Evolutionary conservation across 2,888 invertebrate species (phyloP).

Genomic region (Ornithoptera alexandrae): DNA sequence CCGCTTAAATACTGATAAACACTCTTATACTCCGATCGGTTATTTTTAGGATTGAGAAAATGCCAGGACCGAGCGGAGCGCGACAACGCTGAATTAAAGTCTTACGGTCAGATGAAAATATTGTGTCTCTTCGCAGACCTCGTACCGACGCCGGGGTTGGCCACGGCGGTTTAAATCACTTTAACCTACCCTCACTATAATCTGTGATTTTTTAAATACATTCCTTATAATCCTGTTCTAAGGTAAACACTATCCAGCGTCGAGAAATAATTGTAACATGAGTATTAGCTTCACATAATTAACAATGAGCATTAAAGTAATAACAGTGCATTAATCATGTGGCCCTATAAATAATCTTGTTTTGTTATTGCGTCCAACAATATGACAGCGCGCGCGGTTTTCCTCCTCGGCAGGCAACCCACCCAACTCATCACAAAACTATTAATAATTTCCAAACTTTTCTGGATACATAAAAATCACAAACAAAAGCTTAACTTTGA

Average conservation of each 20-base stretch:
- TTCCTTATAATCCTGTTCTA: background rate
- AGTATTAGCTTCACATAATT: slow-evolving; percentile 8
- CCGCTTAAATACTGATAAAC: slow-evolving; percentile 18
- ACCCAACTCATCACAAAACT: too few species aligned
- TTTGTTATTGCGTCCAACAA: slow-evolving; percentile 10
- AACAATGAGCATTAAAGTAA: slow-evolving; percentile 15
- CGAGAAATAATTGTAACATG: background rate
- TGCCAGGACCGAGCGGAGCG: slow-evolving; percentile 21
- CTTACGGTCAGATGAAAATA: slow-evolving; percentile 4
- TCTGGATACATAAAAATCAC: too few species aligned
- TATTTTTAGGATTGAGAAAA: slow-evolving; percentile 24
- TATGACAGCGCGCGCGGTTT: slow-evolving; percentile 21
- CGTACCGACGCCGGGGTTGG: too few species aligned
- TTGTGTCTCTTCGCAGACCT: background rate
- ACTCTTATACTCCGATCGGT: slow-evolving; percentile 7
- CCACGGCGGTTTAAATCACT: background rate
- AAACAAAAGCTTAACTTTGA: too few species aligned
- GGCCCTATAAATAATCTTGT: slow-evolving; percentile 18
- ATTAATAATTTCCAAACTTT: too few species aligned
- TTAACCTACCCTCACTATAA: background rate
- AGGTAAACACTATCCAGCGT: background rate
- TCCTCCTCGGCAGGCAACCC: slow-evolving; percentile 1
- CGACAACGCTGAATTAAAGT: slow-evolving; percentile 10
- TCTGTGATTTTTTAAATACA: background rate
- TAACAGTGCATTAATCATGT: slow-evolving; percentile 17